A percentile compares a stretch with the other conserved stretches of the same genome.
These are phyloP conservation scores for Balanococcus diminutus DNA, from an alignment of 2,888 invertebrate species.

Conservation along the genomic window DNA sequence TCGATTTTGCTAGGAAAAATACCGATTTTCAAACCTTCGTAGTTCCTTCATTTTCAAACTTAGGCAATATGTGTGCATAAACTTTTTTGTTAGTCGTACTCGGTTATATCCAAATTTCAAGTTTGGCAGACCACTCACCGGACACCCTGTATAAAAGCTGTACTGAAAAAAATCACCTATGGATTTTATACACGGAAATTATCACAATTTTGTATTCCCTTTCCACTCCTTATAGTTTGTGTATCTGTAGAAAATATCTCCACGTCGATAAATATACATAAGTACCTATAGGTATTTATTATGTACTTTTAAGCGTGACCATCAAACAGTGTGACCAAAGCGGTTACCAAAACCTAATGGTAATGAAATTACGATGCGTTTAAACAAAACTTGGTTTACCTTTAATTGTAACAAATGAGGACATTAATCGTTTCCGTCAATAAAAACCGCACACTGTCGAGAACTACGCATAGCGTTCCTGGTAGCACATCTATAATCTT, in stretches of 20 bases:
- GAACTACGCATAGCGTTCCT: constrained; percentile 7
- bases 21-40: too few species aligned
- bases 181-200: neutral
- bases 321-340: constrained; percentile 32
- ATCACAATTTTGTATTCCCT: neutral
- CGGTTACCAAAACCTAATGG: constrained; percentile 37
- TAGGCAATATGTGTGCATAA: too few species aligned
- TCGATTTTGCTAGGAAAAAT: too few species aligned
- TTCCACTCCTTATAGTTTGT: neutral
- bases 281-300: neutral
- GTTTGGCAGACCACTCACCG: too few species aligned
- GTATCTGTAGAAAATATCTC: neutral
- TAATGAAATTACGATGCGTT: constrained; percentile 32
- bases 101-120: neutral
- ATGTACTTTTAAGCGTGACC: constrained; percentile 39
- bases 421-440: constrained; percentile 38
- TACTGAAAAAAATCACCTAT: neutral
- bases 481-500: constrained; percentile 15
- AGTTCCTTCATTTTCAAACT: too few species aligned
- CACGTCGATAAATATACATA: neutral
- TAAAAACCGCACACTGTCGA: constrained; percentile 18
- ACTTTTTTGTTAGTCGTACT: too few species aligned
- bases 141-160: too few species aligned
- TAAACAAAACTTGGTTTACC: constrained; percentile 38
- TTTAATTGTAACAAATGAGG: constrained; percentile 35